Evolutionary conservation across 1,140 invertebrate species (phyloP), one percentile per base, ranked within the genome.

Genomic region (Penaeus vannamei): DNA sequence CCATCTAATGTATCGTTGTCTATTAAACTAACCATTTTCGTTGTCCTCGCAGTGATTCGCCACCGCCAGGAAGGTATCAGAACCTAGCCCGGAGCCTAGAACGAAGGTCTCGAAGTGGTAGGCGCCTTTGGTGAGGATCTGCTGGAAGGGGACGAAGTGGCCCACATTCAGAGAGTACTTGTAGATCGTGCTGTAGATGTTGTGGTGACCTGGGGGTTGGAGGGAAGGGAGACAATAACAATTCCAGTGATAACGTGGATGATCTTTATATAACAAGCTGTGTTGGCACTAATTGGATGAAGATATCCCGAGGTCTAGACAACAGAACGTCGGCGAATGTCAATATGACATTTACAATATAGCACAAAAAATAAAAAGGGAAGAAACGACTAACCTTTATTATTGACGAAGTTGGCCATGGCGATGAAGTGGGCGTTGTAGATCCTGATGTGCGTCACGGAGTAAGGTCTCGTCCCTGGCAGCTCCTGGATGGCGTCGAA

Each of bases 31-130:
- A 85, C 84, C 84, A 22, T 23, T 29, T 4, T 60, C 53, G 8
- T 77, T 32, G 84, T 85, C 84, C 53, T 85, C 23, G n/a, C 84
- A 85, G 42, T 53, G 26, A 59, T 85, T 85, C 32, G 84, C 84
- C 14, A 85, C 84, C 19, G 69, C 84, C 66, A 85, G 84, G 53
- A 85, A 85, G 59, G 84, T 77, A 72, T 77, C 32, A 0, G 66
- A n/a, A 26, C 23, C n/a, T 12, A 12, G 46, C 2, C 22, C 12
- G 2, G n/a, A 19, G 17, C 84, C 84, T 1, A 85, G 23, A 12
- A 72, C 62, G 26, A 85, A 85, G 69, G 66, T 85, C n/a, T 72
- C 84, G 46, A 85, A 69, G 69, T 85, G 23, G 53, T 22, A 76
- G 46, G 84, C 84, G 84, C 84, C 84, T n/a, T 32, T 61, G 26